These are phyloP conservation scores for Thereva nobilitata DNA, from an alignment of 2,888 invertebrate species.

Conservation along the genomic window DNA sequence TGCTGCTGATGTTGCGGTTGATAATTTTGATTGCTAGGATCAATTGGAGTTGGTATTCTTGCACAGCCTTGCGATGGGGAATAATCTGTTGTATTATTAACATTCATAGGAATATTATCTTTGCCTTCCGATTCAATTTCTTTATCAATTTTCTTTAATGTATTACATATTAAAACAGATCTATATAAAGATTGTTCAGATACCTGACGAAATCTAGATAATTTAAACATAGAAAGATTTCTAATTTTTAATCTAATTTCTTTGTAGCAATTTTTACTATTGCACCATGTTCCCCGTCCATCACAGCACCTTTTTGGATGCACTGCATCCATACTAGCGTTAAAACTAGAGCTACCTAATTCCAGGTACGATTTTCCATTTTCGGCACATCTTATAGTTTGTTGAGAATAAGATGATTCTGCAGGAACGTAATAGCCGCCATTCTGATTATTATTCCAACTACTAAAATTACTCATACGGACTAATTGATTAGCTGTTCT, in stretches of 20 bases:
- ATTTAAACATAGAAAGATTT: constrained; percentile 89
- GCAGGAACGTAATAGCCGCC: constrained; percentile 25
- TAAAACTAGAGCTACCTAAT: constrained; percentile 67
- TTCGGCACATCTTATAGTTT: constrained; percentile 84
- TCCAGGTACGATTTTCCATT: constrained; percentile 90
- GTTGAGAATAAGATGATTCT: constrained; percentile 59
- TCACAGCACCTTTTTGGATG: constrained; percentile 66
- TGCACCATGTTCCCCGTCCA: constrained; percentile 75
- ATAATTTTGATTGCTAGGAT: constrained; percentile 41
- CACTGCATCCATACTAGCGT: constrained; percentile 51
- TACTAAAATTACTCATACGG: constrained; percentile 45
- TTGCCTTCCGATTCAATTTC: constrained; percentile 65
- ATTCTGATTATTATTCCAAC: constrained; percentile 38
- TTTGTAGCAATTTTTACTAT: constrained; percentile 80
- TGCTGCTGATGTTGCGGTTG: constrained; percentile 46
- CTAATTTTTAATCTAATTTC: constrained; percentile 86
- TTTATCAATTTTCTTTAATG: constrained; percentile 82
- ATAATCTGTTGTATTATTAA: constrained; percentile 28
- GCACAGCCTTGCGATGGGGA: constrained; percentile 22
- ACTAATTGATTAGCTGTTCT: constrained; percentile 41
- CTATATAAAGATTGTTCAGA: constrained; percentile 87
- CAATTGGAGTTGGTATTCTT: constrained; percentile 47
- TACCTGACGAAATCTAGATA: constrained; percentile 83
- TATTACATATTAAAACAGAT: constrained; percentile 92
- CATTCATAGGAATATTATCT: constrained; percentile 39